phyloP scores from a whole-genome alignment of 2,797 vertebrate genomes.

The Diplodus sargus region DNA sequence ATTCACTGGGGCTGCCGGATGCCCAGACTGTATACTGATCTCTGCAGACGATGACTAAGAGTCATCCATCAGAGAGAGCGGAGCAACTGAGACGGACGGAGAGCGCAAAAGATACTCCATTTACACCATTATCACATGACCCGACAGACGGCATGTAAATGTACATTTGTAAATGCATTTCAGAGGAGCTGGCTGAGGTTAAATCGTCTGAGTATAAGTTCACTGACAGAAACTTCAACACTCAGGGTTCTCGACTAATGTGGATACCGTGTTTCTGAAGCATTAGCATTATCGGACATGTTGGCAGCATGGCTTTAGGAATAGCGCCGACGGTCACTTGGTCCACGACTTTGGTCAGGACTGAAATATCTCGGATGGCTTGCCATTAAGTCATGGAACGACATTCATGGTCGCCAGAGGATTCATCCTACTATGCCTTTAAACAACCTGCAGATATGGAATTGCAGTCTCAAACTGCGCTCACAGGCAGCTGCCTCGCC shows the following conservation, averaged over 20 bases:
- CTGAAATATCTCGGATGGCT: neutral
- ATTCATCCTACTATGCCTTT: neutral
- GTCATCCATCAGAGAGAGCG: slow-evolving; percentile 43
- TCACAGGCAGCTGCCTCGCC: too few species aligned
- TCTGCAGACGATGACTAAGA: slow-evolving; percentile 63
- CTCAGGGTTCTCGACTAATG: neutral
- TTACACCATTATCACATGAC: slow-evolving; percentile 2
- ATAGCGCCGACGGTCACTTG: too few species aligned
- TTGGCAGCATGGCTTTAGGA: neutral
- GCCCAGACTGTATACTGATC: slow-evolving; percentile 58
- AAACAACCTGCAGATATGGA: too few species aligned
- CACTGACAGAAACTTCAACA: neutral
- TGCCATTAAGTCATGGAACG: neutral
- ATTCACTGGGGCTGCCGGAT: slow-evolving; percentile 61
- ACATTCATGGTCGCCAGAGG: neutral
- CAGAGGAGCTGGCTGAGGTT: neutral
- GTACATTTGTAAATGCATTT: slow-evolving; percentile 8
- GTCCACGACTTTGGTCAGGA: neutral
- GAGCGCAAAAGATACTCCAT: neutral
- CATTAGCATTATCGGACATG: too few species aligned
- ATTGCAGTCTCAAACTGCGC: too few species aligned
- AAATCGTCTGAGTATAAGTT: neutral
- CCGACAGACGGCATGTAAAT: neutral
- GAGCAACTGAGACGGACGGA: slow-evolving; percentile 13
- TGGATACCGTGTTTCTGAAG: neutral